Evolutionary conservation across 2,797 vertebrate genomes (phyloP), one percentile per base, ranked within the genome.

Genomic region (Orientallactaga sibirica): DNA sequence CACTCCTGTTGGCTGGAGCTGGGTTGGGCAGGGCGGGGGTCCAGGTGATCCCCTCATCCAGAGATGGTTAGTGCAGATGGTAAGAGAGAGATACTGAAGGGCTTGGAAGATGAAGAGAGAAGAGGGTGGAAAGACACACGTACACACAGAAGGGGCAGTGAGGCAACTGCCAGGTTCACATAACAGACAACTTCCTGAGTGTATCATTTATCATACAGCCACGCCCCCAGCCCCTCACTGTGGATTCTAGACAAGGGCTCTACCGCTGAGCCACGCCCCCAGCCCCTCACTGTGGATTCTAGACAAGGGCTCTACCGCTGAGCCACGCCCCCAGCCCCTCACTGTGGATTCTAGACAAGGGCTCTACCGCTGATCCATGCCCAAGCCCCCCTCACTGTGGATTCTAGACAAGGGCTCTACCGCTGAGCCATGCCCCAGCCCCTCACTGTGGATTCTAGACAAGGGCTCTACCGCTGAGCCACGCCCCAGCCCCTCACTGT

Each of bases 31-130:
- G 22, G 43, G 29, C 37, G 0, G 0, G 4, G 90, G 33, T n/a
- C 27, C 3, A 41, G 55, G 70, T 29, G 27, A 37, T 33, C 29
- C 55, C 68, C 67, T 74, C 24, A 27, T 22, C 33, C 71, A 79
- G 48, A 80, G 75, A 27, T 55, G 76, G 88, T 96, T 95, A 96
- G 96, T 92, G 70, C 33, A 93, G 55, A 76, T 81, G 4, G 9
- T 1, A 94, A 78, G 41, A 96, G 10, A 9, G 52, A 96, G 94
- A 86, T 48, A 85, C 43, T 24, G 78, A 93, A 88, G 71, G 91
- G 66, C n/a, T 48, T 43, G 80, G 79, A 94, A 90, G 77, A 52
- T 25, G 4, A 79, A 62, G 58, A 90, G 88, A 87, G 29, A 24
- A 33, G 29, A 8, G 20, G 20, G 62, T 4, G 29, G 89, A 90